Base-by-base conservation (phyloP, 2,113 vertebrate species). In the Nanorana parkeri region DNA sequence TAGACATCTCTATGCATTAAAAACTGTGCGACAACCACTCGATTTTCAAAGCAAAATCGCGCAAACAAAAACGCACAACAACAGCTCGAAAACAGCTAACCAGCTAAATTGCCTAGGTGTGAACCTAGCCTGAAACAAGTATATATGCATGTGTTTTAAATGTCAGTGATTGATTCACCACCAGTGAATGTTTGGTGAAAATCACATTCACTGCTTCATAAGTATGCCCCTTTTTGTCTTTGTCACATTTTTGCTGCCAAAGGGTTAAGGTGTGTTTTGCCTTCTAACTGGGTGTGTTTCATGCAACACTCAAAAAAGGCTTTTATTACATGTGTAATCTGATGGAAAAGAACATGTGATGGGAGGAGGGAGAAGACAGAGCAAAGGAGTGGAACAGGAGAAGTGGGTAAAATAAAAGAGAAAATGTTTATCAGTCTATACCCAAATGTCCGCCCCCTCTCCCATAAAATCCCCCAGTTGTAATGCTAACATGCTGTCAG, bases 301-400 rank as follows among this genome's bases (percentile, higher is more conserved):
- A 73, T 55, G n/a, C 41, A 72, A 71, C 67, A 61, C 56, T 80
- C 56, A 61, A 80, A 69, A n/a, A 80, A 80, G 55, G 7, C 58
- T 73, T 73, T 68, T 68, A 79, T 68, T 81, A 29, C 47, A 65
- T 65, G 60, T 65, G 41, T 81, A 65, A 81, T 81, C 68, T 81
- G 60, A 80, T 80, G 79, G 60, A 73, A 65, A 81, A 29, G 67
- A 73, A 81, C 36, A 73, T 67, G 61, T 55, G 36, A 29, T 36
- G 17, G 63, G 51, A 29, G 76, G 76, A 66, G 63, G 63, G 26
- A 32, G 47, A 52, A 55, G 63, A 28, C 63, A 47, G 20, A 17
- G 23, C 6, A 20, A 58, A 74, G 58, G 16, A 66, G 63, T 13
- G 26, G 17, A 67, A 32, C 47, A 21, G 13, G 17, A 61, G 7